Evolutionary conservation across 2,888 invertebrate genomes (phyloP).

Genomic region (Spodoptera picta): DNA sequence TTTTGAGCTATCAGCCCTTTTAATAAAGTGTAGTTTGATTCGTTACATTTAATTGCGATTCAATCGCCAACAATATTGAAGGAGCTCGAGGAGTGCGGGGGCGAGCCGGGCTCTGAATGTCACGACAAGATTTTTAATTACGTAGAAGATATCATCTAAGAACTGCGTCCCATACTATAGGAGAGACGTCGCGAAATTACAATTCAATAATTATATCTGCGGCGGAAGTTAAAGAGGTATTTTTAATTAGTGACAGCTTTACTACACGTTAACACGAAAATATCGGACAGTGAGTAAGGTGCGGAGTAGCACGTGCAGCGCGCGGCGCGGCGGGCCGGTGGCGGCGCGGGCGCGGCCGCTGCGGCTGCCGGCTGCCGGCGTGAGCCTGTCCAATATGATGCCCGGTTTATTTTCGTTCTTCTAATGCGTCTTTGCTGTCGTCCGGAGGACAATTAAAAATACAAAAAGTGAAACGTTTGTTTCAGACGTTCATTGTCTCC

Average conservation of each 20-base stretch:
- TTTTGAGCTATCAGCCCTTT: constrained; percentile 86
- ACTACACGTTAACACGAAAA: constrained; percentile 69
- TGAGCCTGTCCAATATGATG: constrained; percentile 84
- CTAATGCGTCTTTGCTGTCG: constrained; percentile 87
- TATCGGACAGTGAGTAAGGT: constrained; percentile 39
- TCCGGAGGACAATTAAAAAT: constrained; percentile 88
- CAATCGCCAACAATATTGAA: constrained; percentile 88
- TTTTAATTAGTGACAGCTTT: constrained; percentile 75
- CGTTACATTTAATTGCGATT: constrained; percentile 87
- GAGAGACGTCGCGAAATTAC: constrained; percentile 84
- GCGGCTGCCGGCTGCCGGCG: constrained; percentile 51
- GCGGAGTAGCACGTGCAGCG: constrained; percentile 29
- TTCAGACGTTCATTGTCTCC: constrained; percentile 89
- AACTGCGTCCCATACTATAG: constrained; percentile 79
- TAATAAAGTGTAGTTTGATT: constrained; percentile 88
- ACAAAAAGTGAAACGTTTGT: constrained; percentile 87
- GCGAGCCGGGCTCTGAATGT: constrained; percentile 87
- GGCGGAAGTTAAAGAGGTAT: constrained; percentile 63
- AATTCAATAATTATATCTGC: constrained; percentile 83
- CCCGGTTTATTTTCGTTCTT: constrained; percentile 86
- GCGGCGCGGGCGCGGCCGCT: constrained; percentile 26
- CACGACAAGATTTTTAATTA: constrained; percentile 89
- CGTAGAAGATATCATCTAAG: constrained; percentile 87
- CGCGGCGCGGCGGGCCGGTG: constrained; percentile 13
- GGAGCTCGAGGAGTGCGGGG: constrained; percentile 83